Conservation (phyloP, 2,888 invertebrate genomes). For the Gisinianus flammeolus region DNA sequence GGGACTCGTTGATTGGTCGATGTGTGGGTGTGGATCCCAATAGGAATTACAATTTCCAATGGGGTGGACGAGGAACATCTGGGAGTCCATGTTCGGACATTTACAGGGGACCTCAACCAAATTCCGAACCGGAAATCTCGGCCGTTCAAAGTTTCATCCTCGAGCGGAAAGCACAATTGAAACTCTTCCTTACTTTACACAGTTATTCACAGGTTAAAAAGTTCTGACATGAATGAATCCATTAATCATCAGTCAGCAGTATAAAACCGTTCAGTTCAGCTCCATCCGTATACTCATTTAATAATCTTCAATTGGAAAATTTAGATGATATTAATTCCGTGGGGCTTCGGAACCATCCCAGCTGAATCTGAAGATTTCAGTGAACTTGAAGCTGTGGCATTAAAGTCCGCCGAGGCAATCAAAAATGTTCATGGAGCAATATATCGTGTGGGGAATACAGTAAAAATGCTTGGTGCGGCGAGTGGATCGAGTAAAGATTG, state of each 20-base stretch:
- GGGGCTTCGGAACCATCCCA: constrained; percentile 64
- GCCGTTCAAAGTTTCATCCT: constrained; percentile 69
- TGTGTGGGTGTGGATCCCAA: constrained; percentile 83
- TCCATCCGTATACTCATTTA: too few species aligned
- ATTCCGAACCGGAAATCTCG: constrained; percentile 79
- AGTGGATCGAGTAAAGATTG: background rate
- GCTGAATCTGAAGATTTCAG: constrained; percentile 66
- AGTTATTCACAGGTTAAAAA: constrained; percentile 69
- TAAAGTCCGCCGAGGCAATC: background rate
- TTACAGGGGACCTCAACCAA: constrained; percentile 69
- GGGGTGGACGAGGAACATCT: constrained; percentile 63
- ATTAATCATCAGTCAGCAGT: too few species aligned
- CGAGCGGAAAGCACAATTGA: constrained; percentile 46
- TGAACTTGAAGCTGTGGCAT: constrained; percentile 61
- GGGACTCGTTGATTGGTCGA: background rate
- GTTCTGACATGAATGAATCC: too few species aligned
- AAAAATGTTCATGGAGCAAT: background rate
- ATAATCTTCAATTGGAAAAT: too few species aligned
- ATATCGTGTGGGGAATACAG: background rate
- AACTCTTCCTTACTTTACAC: constrained; percentile 61
- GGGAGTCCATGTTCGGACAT: constrained; percentile 19
- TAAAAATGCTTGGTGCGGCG: background rate
- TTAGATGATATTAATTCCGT: constrained; percentile 68
- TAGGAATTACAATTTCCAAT: constrained; percentile 80
- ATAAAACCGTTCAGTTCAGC: too few species aligned